A percentile compares a stretch with the other conserved stretches of the same genome.
Conservation (phyloP, 2,888 invertebrate genomes). For the Drosophila meridionalis region DNA sequence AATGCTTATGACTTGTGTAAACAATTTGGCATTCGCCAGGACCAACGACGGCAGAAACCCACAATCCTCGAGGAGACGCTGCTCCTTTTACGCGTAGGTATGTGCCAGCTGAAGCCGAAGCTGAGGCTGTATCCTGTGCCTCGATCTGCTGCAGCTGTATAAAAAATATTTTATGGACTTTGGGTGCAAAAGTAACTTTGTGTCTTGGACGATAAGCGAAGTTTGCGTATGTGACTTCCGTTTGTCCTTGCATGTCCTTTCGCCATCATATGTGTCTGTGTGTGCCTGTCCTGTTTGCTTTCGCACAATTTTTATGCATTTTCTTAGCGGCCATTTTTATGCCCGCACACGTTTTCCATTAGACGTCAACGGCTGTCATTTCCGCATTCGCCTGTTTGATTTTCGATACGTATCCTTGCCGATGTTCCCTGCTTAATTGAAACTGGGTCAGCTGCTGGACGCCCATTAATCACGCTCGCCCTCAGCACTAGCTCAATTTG, state of each 20-base stretch:
- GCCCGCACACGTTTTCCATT: conserved; percentile 84
- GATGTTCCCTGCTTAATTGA: conserved; percentile 56
- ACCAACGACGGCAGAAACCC: conserved; percentile 1
- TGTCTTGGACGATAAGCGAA: conserved; percentile 64
- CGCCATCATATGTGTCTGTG: conserved; percentile 1
- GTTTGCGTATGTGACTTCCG: conserved; percentile 77
- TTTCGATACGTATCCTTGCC: conserved; percentile 31
- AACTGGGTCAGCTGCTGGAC: conserved; percentile 62
- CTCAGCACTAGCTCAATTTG: conserved; percentile 62
- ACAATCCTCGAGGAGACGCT: conserved; percentile 8
- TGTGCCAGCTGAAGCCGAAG: conserved; percentile 37
- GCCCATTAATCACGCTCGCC: conserved; percentile 64
- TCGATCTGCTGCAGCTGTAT: conserved; percentile 53
- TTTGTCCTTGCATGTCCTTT: conserved; percentile 73
- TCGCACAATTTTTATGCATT: conserved; percentile 79
- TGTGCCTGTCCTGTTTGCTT: conserved; percentile 47
- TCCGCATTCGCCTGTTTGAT: conserved; percentile 58
- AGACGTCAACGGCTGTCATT: conserved; percentile 75
- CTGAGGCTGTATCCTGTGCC: conserved; percentile 25
- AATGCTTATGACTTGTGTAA: conserved; percentile 80
- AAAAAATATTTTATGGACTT: conserved; percentile 77
- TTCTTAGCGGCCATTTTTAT: conserved; percentile 84
- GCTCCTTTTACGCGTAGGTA: conserved; percentile 72
- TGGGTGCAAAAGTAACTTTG: conserved; percentile 73
- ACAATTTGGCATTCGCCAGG: conserved; percentile 61